Base-by-base conservation (phyloP, 1,140 invertebrate genomes). In the Pseudoatta argentina region DNA sequence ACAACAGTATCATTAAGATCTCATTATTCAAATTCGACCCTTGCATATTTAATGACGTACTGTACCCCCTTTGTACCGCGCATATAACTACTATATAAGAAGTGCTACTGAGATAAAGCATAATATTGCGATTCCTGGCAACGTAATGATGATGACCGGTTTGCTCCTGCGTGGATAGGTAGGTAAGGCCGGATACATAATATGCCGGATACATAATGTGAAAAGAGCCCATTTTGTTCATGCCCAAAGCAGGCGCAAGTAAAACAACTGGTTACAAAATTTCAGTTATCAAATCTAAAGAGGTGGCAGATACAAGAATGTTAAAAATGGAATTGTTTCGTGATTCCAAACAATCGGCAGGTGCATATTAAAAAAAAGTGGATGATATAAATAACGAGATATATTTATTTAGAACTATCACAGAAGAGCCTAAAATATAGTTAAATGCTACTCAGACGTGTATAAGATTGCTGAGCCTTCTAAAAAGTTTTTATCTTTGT, bases 71-170 rank as follows among this genome's bases (percentile, higher is more conserved):
- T 83, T 75, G 69, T 86, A 90, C 85, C 87, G 90, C 91, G 91
- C 91, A 87, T 91, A 87, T 92, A 92, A 94, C 92, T 91, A 93
- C 91, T 91, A 89, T 87, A 92, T 88, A 92, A 90, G 88, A 85
- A 92, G 91, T 89, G 87, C 88, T 89, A 89, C 91, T 87, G 92
- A 95, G 94, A 95, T 95, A 94, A 94, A 94, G 94, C 91, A 94
- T 95, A 95, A 95, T 95, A 94, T 94, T 94, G 92, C 94, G 91
- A 94, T 94, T 94, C 93, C 89, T 93, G 93, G 94, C 94, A 93
- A 94, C 93, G 93, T 95, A 95, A 95, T 95, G 95, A 95, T 95
- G 94, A 95, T 95, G 94, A 94, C 93, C 94, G 93, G 92, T 93
- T 94, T 94, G 93, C 93, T 93, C 91, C 93, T 91, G 90, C 90